A percentile compares a stretch with the other conserved stretches of the same genome.
phyloP scores from a whole-genome alignment of 92 coral and sea anemone genomes.

The Parazoanthus swiftii region DNA sequence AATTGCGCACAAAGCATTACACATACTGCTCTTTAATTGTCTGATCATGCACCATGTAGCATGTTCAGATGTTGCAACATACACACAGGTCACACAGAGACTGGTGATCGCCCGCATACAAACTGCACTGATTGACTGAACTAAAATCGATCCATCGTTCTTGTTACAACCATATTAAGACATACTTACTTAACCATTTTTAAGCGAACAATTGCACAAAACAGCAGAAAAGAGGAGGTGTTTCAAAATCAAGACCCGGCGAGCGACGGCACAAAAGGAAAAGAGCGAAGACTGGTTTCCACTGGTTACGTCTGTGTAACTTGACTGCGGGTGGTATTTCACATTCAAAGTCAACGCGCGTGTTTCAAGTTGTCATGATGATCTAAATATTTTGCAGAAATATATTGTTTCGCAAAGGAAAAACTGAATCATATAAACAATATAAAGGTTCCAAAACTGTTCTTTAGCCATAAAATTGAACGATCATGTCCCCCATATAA shows the following conservation, averaged over 20 bases:
- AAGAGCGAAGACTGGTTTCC: slow-evolving; percentile 40
- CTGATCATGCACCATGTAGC: too few relatives aligned
- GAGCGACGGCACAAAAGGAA: background rate
- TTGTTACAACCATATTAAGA: background rate
- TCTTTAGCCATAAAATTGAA: background rate
- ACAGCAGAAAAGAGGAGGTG: background rate
- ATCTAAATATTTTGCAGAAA: background rate
- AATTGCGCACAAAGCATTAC: too few relatives aligned
- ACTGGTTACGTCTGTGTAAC: background rate
- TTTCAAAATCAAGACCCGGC: background rate
- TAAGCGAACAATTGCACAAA: background rate
- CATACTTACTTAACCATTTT: slow-evolving; percentile 2
- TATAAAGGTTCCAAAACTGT: background rate
- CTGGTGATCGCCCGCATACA: background rate
- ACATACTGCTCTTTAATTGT: too few relatives aligned
- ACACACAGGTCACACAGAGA: too few relatives aligned
- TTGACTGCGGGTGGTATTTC: slow-evolving; percentile 26
- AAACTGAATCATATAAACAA: too few relatives aligned
- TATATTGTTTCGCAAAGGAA: background rate
- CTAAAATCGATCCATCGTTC: background rate
- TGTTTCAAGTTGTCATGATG: background rate
- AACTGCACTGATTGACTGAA: background rate
- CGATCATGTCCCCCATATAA: too few relatives aligned
- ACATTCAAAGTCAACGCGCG: slow-evolving; percentile 8
- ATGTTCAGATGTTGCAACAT: background rate